A percentile compares a stretch with the other conserved stretches of the same genome.
phyloP scores from a whole-genome alignment of 2,113 vertebrate genomes.

The Neolamprologus longior region DNA sequence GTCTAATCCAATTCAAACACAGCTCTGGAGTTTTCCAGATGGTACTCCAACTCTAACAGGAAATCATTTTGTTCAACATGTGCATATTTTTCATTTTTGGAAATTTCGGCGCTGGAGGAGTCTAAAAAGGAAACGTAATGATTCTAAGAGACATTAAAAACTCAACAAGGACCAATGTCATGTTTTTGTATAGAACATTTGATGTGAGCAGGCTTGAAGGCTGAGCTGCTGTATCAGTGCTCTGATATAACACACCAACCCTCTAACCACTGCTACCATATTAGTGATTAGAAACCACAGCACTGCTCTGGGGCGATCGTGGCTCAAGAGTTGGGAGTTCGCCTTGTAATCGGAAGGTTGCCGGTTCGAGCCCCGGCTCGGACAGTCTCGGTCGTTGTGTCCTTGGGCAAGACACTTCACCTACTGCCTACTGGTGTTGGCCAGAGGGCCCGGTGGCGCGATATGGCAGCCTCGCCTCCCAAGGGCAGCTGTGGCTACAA shows the following conservation, averaged over 20 bases:
- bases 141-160: not conserved
- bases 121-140: fast-evolving
- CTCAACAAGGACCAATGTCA: not conserved
- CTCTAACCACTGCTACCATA: not conserved
- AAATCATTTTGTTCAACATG: not conserved
- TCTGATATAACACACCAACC: not conserved
- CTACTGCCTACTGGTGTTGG: fast-evolving
- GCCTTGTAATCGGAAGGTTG: too few relatives aligned
- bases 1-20: not conserved
- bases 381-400: too few relatives aligned
- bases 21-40: not conserved
- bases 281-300: not conserved
- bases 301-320: not conserved
- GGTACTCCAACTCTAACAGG: not conserved
- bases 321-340: too few relatives aligned
- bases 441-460: too few relatives aligned
- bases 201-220: fast-evolving
- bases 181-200: not conserved
- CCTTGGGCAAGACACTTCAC: too few relatives aligned
- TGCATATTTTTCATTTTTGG: not conserved
- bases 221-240: not conserved
- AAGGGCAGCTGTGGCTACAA: fast-evolving
- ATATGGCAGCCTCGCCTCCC: too few relatives aligned
- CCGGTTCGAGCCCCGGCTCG: fast-evolving
- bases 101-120: fast-evolving